A percentile compares a stretch with the other conserved stretches of the same genome.
phyloP scores from a whole-genome alignment of 2,113 vertebrate genomes.

The Atherinomorus stipes region DNA sequence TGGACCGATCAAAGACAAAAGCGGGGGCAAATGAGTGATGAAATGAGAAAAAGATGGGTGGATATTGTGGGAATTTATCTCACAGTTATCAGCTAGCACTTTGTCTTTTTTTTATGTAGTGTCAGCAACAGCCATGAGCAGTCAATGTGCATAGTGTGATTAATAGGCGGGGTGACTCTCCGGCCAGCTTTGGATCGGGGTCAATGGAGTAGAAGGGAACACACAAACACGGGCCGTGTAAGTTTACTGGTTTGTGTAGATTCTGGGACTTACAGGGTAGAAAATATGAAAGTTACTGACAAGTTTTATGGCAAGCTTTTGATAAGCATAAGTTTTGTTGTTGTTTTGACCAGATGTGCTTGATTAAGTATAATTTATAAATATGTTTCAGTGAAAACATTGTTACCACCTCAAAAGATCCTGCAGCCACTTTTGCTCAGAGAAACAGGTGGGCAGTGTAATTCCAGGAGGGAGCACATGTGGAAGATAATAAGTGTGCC shows the following conservation, averaged over 20 bases:
- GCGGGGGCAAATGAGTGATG: slow-evolving; percentile 52
- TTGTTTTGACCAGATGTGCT: background rate
- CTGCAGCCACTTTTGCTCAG: background rate
- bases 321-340: background rate
- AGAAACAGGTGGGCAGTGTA: background rate
- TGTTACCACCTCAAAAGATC: no score
- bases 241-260: background rate
- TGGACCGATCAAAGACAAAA: slow-evolving; percentile 49
- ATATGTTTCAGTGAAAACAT: background rate
- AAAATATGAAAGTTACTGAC: background rate
- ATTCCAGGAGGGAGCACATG: background rate
- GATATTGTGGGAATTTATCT: slow-evolving; percentile 49
- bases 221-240: slow-evolving; percentile 10
- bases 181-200: slow-evolving; percentile 50
- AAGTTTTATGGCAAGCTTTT: slow-evolving; percentile 8
- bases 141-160: slow-evolving; percentile 53
- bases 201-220: slow-evolving; percentile 58
- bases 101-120: slow-evolving; percentile 61
- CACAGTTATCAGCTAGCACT: slow-evolving; percentile 38
- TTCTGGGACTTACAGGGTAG: background rate
- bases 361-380: background rate
- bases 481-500: background rate
- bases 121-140: slow-evolving; percentile 52
- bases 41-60: slow-evolving; percentile 52
- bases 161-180: slow-evolving; percentile 46